Base-by-base conservation (phyloP, 2,113 vertebrate genomes). In the Oryzias curvinotus region DNA sequence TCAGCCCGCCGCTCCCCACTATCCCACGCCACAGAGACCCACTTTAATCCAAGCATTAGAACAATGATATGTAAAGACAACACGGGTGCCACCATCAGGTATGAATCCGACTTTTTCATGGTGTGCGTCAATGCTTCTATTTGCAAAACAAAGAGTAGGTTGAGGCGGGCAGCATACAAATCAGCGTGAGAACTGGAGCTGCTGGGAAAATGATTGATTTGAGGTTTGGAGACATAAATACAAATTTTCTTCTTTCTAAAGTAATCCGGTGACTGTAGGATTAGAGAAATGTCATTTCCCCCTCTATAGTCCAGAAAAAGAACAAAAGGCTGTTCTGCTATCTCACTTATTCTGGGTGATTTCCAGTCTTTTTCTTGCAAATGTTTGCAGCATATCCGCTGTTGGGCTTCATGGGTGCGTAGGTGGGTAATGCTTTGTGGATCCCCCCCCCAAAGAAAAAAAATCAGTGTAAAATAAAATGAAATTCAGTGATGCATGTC, bases 21-120 rank as follows among this genome's bases (percentile, higher is more conserved):
- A 76, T 59, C 61, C 65, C 50, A 66, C 51, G 23, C 59, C 65
- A 45, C 47, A 57, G 18, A 72, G 41, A 56, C 64, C 62, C 57
- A 52, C 36, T 68, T 12, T 63, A 57, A 61, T 65, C 62, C 56
- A n/a, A 36, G 15, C 51, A 75, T 65, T 25, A 56, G 44, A 45
- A 17, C n/a, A 69, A 44, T 0, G 10, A n/a, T 12, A 18, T 66
- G 55, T 1, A 70, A 71, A 62, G 14, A 49, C 47, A 14, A 56
- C 12, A 42, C 25, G n/a, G 36, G 36, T 12, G 36, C 36, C 36
- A 36, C 36, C 36, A 36, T 36, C 36, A 36, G 36, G 36, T 36
- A 36, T 36, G 36, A 36, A 36, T 36, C 36, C 36, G 36, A 36
- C 36, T 36, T 36, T 36, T 36, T 36, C 8, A 12, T 36, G 36